These are phyloP conservation scores for Metacarcinus magister DNA, from an alignment of 2,888 invertebrate species.

Conservation along the genomic window DNA sequence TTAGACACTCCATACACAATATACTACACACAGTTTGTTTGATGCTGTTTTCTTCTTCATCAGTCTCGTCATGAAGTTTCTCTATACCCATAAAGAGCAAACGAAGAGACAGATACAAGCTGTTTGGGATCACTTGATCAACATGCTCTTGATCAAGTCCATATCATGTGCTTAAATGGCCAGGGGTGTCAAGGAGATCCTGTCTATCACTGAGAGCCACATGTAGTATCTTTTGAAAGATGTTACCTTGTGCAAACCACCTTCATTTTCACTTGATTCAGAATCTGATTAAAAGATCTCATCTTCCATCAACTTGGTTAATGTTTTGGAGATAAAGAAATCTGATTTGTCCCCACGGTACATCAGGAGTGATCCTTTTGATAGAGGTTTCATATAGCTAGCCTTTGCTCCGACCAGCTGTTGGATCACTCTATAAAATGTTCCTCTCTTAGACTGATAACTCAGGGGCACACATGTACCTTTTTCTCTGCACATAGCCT, in stretches of 20 bases:
- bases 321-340: neutral
- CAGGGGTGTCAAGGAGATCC: slow-evolving; percentile 45
- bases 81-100: neutral
- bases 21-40: slow-evolving; percentile 49
- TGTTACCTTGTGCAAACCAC: slow-evolving; percentile 12
- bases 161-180: slow-evolving; percentile 57
- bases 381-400: neutral
- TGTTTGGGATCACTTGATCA: slow-evolving; percentile 53
- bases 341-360: slow-evolving; percentile 3
- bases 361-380: slow-evolving; percentile 32
- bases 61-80: neutral
- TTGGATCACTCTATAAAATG: neutral
- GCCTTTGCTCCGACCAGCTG: slow-evolving; percentile 2
- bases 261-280: slow-evolving; percentile 26
- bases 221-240: neutral
- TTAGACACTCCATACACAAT: slow-evolving; percentile 55
- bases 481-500: neutral
- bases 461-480: slow-evolving; percentile 35
- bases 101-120: slow-evolving; percentile 46
- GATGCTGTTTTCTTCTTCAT: neutral
- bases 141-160: slow-evolving; percentile 55
- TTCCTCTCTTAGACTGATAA: slow-evolving; percentile 21
- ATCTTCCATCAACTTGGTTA: neutral
- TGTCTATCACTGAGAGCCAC: slow-evolving; percentile 36
- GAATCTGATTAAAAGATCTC: slow-evolving; percentile 11